phyloP scores from a whole-genome alignment of 2,113 vertebrate species.

The Odobenus rosmarus region DNA sequence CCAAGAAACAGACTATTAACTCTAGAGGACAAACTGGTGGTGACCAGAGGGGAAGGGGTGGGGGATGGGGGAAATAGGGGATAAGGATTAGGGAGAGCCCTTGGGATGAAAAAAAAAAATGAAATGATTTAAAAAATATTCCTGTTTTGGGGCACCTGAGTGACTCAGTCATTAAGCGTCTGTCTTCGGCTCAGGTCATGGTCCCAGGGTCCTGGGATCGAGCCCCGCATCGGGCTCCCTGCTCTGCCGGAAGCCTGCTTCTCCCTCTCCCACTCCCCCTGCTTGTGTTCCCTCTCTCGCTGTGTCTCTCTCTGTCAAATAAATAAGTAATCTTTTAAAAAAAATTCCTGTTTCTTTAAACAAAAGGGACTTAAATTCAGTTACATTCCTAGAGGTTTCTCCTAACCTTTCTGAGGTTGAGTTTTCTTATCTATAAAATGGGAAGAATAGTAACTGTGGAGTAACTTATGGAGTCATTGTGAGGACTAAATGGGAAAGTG shows the following conservation, averaged over 20 bases:
- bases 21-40: not conserved
- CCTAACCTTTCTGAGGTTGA: not conserved
- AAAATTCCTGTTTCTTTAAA: not conserved
- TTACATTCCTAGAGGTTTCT: not conserved
- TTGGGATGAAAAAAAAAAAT: not conserved
- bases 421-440: conserved; percentile 28
- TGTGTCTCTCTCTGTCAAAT: too few species aligned
- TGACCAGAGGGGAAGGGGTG: not conserved
- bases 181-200: too few species aligned
- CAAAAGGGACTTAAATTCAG: not conserved
- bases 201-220: too few species aligned
- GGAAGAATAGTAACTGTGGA: not conserved
- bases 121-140: not conserved
- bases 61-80: not conserved
- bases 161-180: too few species aligned
- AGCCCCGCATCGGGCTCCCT: too few species aligned
- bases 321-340: not conserved
- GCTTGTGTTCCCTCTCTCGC: too few species aligned
- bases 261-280: too few species aligned
- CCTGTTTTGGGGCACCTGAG: not conserved
- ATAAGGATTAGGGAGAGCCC: not conserved
- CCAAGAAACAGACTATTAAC: not conserved
- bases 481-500: not conserved
- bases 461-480: not conserved
- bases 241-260: too few species aligned